These are phyloP conservation scores for Chloromyia formosa DNA, from an alignment of 2,888 invertebrate genomes.

Conservation along the genomic window DNA sequence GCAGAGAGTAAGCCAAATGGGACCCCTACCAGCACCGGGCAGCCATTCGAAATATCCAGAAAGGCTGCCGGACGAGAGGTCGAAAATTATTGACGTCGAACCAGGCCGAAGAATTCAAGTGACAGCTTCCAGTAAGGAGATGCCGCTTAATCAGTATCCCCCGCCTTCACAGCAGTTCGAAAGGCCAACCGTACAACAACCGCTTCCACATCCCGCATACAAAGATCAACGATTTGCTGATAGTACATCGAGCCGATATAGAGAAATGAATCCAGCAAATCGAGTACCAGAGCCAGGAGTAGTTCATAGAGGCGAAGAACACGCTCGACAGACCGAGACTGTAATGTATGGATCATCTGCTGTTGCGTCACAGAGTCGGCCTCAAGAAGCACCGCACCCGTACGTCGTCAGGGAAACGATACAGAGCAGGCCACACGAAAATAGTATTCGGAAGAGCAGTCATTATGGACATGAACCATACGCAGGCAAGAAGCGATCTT, in stretches of 20 bases:
- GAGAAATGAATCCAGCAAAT: slow-evolving; percentile 21
- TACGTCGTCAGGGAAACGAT: background rate
- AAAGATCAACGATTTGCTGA: slow-evolving; percentile 15
- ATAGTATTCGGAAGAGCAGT: background rate
- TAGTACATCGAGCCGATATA: background rate
- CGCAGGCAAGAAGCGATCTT: slow-evolving; percentile 49
- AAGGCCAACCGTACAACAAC: background rate
- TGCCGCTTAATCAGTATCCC: background rate
- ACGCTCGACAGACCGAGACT: background rate
- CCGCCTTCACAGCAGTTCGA: slow-evolving; percentile 7
- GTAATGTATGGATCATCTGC: background rate
- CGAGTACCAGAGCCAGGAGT: slow-evolving; percentile 35
- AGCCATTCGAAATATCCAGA: background rate
- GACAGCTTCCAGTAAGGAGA: background rate
- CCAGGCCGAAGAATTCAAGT: slow-evolving; percentile 2
- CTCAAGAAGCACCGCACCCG: background rate
- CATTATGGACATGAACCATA: background rate
- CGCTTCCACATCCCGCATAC: background rate
- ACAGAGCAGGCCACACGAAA: background rate
- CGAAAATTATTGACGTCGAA: slow-evolving; percentile 21
- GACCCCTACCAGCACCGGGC: background rate
- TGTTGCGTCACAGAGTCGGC: background rate
- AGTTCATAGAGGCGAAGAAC: background rate
- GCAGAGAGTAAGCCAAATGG: background rate
- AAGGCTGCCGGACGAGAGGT: background rate